Base-by-base conservation (phyloP, 2,113 vertebrate species). In the Gymnobelideus leadbeateri region DNA sequence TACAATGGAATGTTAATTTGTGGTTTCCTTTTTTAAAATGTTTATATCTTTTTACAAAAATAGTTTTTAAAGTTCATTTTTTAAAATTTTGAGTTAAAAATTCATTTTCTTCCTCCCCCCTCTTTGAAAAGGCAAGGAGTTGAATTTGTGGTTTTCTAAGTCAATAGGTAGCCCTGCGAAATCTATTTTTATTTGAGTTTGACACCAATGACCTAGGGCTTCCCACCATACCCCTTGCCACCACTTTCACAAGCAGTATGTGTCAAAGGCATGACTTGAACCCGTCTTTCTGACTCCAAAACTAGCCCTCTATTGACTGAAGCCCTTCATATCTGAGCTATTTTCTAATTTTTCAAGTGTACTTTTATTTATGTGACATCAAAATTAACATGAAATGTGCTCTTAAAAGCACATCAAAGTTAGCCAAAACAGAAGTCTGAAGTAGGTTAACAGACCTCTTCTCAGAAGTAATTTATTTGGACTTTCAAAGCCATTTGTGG, bases 381-480 rank as follows among this genome's bases (percentile, higher is more conserved):
- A 68, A 28, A 57, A 57, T 57, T 68, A 68, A n/a, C 12, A n/a
- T 37, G 61, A 68, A 68, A 68, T n/a, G 37, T n/a, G 12, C 14
- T n/a, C 31, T 68, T 68, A 68, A n/a, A 68, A 61, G 10, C 3
- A 28, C 0, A 19, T 3, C 37, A 68, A 68, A 61, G 28, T 61
- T 61, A 61, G 55, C 61, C 11, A 16, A 68, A n/a, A 90, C 8
- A 49, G 0, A 46, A 90, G 43, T 28, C 47, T 47, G 25, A 90
- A 90, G 5, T 90, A 14, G 12, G 43, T 26, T 26, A 43, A 49
- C 89, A 46, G 43, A 2, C 7, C 97, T 96, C 97, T 98, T 96
- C 98, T 97, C 51, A 94, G 8, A 8, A 26, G 1, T 7, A 8
- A 28, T 93, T 97, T 90, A 37, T 8, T 0, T 51, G 93, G 91